These are phyloP conservation scores for Apis florea DNA, from an alignment of 1,140 invertebrate genomes.

Conservation along the genomic window DNA sequence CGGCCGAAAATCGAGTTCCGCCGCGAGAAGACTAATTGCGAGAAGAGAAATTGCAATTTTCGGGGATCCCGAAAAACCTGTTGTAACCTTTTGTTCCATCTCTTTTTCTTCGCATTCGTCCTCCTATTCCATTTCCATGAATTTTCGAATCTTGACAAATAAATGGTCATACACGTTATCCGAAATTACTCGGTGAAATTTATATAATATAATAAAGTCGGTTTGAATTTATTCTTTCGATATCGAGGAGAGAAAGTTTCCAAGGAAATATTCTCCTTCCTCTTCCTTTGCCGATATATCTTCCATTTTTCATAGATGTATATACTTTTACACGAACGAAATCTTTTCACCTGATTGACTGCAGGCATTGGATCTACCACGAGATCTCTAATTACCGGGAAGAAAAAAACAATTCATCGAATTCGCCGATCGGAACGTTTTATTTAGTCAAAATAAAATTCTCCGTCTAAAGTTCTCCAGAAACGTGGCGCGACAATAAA, in stretches of 20 bases:
- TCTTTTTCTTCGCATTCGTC: neutral
- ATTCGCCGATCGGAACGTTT: neutral
- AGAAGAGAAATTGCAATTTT: conserved; percentile 12
- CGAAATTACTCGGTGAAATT: conserved; percentile 11
- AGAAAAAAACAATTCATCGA: neutral
- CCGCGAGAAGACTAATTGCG: conserved; percentile 19
- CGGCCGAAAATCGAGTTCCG: conserved; percentile 16
- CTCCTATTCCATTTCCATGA: neutral
- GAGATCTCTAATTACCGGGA: conserved; percentile 29
- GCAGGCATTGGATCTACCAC: conserved; percentile 4
- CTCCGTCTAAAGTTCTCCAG: too few relatives aligned
- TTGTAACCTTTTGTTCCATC: too few relatives aligned
- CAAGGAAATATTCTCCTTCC: neutral
- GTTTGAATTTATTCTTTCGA: neutral
- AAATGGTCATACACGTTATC: too few relatives aligned
- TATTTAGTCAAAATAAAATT: too few relatives aligned
- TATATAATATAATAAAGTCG: neutral
- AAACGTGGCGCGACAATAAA: neutral
- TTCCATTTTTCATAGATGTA: neutral
- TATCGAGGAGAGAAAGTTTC: neutral
- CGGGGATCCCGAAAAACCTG: neutral
- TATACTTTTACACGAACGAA: neutral
- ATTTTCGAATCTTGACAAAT: conserved; percentile 17
- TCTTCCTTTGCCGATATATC: neutral
- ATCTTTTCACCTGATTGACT: neutral